phyloP scores from a whole-genome alignment of 2,113 vertebrate genomes.

The Pterocles orientalis region DNA sequence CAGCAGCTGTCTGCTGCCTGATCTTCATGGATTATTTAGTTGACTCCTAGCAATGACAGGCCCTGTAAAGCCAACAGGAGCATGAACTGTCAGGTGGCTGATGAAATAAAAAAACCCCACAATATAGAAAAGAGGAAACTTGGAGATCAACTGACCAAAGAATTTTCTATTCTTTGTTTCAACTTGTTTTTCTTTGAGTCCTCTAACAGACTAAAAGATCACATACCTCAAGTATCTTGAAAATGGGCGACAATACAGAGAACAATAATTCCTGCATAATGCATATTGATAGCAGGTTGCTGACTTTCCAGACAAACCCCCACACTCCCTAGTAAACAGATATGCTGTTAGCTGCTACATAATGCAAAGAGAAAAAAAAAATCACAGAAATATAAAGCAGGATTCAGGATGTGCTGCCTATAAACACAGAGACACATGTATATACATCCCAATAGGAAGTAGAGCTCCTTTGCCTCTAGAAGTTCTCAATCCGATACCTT shows the following conservation, averaged over 20 bases:
- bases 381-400: not conserved
- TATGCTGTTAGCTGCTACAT: not conserved
- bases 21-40: not conserved
- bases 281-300: not conserved
- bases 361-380: not conserved
- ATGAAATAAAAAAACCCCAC: not conserved
- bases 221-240: not conserved
- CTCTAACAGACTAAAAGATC: not conserved
- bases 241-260: not conserved
- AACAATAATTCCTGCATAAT: not conserved
- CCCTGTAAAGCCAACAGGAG: not conserved
- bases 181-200: not conserved
- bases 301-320: not conserved
- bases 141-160: not conserved
- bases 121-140: not conserved
- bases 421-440: not conserved
- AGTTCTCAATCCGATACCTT: not conserved
- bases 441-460: not conserved
- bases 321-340: rapidly evolving
- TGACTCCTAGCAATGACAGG: not conserved
- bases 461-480: not conserved
- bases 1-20: not conserved
- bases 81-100: not conserved
- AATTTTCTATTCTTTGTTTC: not conserved
- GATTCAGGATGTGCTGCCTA: not conserved